phyloP scores from a whole-genome alignment of 2,113 vertebrate genomes.

The Ophthalmolycus amberensis region DNA sequence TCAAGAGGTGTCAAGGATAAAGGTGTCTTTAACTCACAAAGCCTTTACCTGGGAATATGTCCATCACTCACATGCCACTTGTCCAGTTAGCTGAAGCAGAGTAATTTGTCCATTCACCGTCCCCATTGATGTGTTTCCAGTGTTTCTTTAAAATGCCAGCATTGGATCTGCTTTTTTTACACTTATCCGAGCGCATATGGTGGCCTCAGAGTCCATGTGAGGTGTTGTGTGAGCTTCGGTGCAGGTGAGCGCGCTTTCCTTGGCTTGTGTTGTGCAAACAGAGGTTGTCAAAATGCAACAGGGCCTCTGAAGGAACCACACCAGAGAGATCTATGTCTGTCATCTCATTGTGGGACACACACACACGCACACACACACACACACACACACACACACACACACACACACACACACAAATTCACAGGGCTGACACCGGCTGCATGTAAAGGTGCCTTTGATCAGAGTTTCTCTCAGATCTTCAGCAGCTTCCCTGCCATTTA shows the following conservation, averaged over 20 bases:
- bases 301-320: constrained; percentile 65
- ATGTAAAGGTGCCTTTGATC: constrained; percentile 79
- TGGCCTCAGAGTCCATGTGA: constrained; percentile 13
- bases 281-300: constrained; percentile 53
- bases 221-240: constrained; percentile 36
- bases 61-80: constrained; percentile 54
- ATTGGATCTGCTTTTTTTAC: not conserved
- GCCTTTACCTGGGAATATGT: constrained; percentile 55
- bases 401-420: constrained; percentile 16
- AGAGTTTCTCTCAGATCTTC: constrained; percentile 74
- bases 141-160: constrained; percentile 29
- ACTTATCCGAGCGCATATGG: constrained; percentile 3
- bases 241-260: constrained; percentile 60
- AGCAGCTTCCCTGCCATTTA: constrained; percentile 73
- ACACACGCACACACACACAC: constrained; percentile 22
- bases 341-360: constrained; percentile 58
- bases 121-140: constrained; percentile 20
- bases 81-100: constrained; percentile 25
- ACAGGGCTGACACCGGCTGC: constrained; percentile 64
- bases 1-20: constrained; percentile 64
- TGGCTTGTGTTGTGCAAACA: constrained; percentile 76
- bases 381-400: constrained; percentile 22
- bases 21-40: constrained; percentile 63
- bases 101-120: constrained; percentile 43
- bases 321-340: constrained; percentile 70